Conservation (phyloP, 2,797 vertebrate species). For the Ciconia nigra region DNA sequence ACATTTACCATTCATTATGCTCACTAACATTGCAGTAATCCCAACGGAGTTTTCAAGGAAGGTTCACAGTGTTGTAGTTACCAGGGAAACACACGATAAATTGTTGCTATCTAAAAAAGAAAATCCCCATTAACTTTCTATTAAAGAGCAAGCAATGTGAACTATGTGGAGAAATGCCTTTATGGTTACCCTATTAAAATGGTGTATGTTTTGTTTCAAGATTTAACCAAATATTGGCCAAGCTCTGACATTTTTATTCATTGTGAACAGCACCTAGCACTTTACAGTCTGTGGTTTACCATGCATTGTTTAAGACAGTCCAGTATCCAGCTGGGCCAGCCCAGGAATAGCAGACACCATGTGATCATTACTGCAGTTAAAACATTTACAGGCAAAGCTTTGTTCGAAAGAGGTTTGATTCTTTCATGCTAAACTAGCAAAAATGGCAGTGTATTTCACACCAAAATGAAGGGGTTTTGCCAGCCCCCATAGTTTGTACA, state of each 20-base stretch:
- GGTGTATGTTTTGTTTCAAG: not conserved
- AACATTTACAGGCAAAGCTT: not conserved
- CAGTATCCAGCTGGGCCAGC: not conserved
- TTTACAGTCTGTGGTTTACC: not conserved
- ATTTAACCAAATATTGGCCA: constrained; percentile 14
- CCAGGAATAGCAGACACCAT: not conserved
- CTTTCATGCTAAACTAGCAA: not conserved
- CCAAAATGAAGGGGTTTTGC: not conserved
- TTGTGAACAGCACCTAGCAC: not conserved
- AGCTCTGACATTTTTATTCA: not conserved
- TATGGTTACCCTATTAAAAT: not conserved
- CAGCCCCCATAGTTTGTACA: not conserved
- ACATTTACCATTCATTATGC: constrained; percentile 35
- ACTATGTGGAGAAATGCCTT: constrained; percentile 1
- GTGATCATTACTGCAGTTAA: not conserved
- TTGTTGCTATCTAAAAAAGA: constrained; percentile 42
- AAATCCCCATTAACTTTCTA: constrained; percentile 51
- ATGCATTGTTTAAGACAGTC: not conserved
- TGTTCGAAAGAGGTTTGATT: not conserved
- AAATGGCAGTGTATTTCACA: not conserved
- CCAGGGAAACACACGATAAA: constrained; percentile 55
- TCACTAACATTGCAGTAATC: constrained; percentile 41
- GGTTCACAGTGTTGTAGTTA: constrained; percentile 24
- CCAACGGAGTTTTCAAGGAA: constrained; percentile 22
- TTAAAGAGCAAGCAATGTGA: not conserved